phyloP scores from a whole-genome alignment of 2,797 vertebrate genomes.

The Picus viridis region DNA sequence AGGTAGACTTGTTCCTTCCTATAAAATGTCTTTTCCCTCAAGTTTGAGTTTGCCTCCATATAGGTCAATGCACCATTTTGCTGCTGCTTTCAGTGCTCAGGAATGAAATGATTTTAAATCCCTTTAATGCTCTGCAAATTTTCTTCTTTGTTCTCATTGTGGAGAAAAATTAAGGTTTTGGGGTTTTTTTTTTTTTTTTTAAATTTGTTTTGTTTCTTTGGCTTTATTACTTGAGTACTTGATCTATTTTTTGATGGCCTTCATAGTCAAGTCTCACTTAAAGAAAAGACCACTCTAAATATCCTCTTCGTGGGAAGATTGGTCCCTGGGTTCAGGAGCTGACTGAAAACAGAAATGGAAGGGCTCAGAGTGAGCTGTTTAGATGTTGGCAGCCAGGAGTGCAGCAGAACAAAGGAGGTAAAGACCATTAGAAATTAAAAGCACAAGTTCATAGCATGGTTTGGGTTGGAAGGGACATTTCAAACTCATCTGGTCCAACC shows the following conservation, averaged over 20 bases:
- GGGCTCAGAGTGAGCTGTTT: not conserved
- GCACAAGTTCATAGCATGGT: too few relatives aligned
- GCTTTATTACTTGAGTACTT: too few relatives aligned
- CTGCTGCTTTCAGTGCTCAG: not conserved
- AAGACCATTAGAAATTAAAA: not conserved
- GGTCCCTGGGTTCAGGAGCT: not conserved
- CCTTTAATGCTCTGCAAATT: not conserved
- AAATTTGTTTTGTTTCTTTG: too few relatives aligned
- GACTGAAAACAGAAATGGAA: not conserved
- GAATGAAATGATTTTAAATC: not conserved
- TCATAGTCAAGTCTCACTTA: not conserved
- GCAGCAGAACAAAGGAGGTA: not conserved
- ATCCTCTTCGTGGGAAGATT: not conserved
- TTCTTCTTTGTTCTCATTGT: not conserved
- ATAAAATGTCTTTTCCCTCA: not conserved
- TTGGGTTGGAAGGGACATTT: too few relatives aligned
- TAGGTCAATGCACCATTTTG: not conserved
- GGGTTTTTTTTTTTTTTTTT: too few relatives aligned
- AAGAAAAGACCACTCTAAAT: not conserved
- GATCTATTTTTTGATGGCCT: not conserved
- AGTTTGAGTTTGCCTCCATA: not conserved
- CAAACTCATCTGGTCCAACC: too few relatives aligned
- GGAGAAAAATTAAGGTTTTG: not conserved
- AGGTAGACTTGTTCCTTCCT: accelerated
- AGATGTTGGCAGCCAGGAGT: not conserved